Conservation (phyloP, 2,888 invertebrate species). For the Phania funesta region DNA sequence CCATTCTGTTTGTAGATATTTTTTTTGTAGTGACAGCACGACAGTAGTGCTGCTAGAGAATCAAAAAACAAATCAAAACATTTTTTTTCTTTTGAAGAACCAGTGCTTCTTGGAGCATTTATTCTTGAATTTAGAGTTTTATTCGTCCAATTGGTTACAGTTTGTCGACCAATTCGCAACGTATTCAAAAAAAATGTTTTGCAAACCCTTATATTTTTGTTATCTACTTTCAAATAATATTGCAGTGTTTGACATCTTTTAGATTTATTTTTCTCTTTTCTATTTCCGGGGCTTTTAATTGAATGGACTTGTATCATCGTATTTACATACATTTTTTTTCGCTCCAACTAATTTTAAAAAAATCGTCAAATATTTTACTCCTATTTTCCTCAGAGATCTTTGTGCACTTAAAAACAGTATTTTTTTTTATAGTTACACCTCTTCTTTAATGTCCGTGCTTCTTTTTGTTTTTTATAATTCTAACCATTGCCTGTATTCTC, state of each 20-base stretch:
- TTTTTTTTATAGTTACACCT: conserved; percentile 27
- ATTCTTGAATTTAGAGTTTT: not conserved
- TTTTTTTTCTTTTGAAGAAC: conserved; percentile 10
- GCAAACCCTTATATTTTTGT: conserved; percentile 32
- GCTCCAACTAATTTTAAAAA: not conserved
- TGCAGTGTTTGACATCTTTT: conserved; percentile 30
- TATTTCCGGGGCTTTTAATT: conserved; percentile 12
- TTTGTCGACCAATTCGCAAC: conserved; percentile 38
- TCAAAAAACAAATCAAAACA: conserved; percentile 34
- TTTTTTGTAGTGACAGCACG: conserved; percentile 27
- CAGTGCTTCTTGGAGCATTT: conserved; percentile 3
- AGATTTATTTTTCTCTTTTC: conserved; percentile 9
- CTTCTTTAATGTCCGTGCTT: not conserved
- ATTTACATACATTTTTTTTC: conserved; percentile 14
- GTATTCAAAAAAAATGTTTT: conserved; percentile 38
- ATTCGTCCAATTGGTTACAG: conserved; percentile 21
- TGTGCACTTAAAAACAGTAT: conserved; percentile 14
- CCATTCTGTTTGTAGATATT: conserved; percentile 19
- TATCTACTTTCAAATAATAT: conserved; percentile 36
- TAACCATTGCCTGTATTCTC: conserved; percentile 2
- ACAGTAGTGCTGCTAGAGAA: conserved; percentile 21
- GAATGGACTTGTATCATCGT: conserved; percentile 2
- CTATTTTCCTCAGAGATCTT: conserved; percentile 32
- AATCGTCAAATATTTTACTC: conserved; percentile 17
- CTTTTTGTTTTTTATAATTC: not conserved